Evolutionary conservation across 2,888 invertebrate genomes (phyloP).

Genomic region (Eristalis arbustorum): DNA sequence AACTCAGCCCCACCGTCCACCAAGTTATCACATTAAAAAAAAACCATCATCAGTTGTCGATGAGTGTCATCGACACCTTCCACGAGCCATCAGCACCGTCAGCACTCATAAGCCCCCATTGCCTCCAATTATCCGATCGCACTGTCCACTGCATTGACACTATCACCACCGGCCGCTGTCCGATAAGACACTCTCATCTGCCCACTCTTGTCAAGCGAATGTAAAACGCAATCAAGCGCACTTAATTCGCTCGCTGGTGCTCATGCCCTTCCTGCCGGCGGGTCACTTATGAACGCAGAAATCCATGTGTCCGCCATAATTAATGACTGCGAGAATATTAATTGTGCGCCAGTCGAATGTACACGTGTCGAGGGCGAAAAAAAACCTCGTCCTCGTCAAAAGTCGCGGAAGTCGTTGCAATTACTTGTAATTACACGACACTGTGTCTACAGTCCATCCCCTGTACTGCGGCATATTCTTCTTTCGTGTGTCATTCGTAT

Average conservation of each 20-base stretch:
- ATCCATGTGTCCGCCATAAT: slow-evolving; percentile 47
- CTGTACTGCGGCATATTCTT: not conserved
- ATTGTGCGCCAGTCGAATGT: slow-evolving; percentile 50
- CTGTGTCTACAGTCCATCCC: not conserved
- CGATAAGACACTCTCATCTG: not conserved
- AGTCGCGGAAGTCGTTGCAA: slow-evolving; percentile 38
- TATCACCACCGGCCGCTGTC: not conserved
- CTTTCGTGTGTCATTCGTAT: not conserved
- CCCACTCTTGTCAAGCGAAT: not conserved
- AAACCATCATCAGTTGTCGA: not conserved
- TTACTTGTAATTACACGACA: slow-evolving; percentile 54
- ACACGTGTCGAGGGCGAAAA: slow-evolving; percentile 36
- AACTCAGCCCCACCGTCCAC: no score
- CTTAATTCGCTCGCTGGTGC: not conserved
- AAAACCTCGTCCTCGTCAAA: slow-evolving; percentile 47
- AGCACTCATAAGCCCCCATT: not conserved
- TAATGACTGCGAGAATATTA: slow-evolving; percentile 65
- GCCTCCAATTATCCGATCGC: not conserved
- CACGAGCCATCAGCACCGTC: not conserved
- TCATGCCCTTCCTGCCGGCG: not conserved
- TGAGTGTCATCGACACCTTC: not conserved
- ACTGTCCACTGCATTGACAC: not conserved
- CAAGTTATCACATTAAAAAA: not conserved
- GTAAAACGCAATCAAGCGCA: not conserved
- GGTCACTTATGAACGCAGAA: slow-evolving; percentile 37